These are phyloP conservation scores for Nephila pilipes DNA, from an alignment of 1,140 invertebrate genomes.

Conservation along the genomic window DNA sequence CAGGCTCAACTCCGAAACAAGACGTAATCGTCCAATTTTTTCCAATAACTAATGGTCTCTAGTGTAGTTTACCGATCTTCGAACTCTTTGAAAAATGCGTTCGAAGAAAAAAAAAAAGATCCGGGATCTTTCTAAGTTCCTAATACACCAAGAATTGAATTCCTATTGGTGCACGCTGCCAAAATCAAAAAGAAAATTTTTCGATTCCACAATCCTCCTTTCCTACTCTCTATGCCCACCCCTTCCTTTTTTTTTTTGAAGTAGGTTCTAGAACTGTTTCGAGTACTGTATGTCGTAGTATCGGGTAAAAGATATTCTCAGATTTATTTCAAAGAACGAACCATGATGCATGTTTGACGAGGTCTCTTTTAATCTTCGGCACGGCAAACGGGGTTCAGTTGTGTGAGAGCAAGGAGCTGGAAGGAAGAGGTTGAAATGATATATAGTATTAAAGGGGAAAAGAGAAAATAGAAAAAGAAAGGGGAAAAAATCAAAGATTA, in stretches of 20 bases:
- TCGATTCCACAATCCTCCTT: not conserved
- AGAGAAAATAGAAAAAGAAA: not conserved
- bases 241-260: not conserved
- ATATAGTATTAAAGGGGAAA: not conserved
- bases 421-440: slow-evolving; percentile 16
- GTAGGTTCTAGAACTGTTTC: slow-evolving; percentile 22
- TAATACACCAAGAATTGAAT: slow-evolving; percentile 26
- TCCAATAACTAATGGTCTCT: slow-evolving; percentile 15
- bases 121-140: not conserved
- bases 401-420: slow-evolving; percentile 5
- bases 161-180: not conserved
- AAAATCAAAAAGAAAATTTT: slow-evolving; percentile 12
- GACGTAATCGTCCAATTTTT: slow-evolving; percentile 12
- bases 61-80: not conserved
- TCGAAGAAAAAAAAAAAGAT: not conserved
- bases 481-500: not conserved
- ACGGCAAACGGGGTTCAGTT: slow-evolving; percentile 26
- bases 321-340: slow-evolving; percentile 16
- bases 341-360: slow-evolving; percentile 25
- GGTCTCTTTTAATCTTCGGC: slow-evolving; percentile 30
- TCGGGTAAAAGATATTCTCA: slow-evolving; percentile 12
- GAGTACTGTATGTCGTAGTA: slow-evolving; percentile 1
- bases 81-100: not conserved
- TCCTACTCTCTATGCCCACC: not conserved
- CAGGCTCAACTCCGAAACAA: not conserved